Evolutionary conservation across 2,888 invertebrate species (phyloP).

Genomic region (Trichopoda pennipes): DNA sequence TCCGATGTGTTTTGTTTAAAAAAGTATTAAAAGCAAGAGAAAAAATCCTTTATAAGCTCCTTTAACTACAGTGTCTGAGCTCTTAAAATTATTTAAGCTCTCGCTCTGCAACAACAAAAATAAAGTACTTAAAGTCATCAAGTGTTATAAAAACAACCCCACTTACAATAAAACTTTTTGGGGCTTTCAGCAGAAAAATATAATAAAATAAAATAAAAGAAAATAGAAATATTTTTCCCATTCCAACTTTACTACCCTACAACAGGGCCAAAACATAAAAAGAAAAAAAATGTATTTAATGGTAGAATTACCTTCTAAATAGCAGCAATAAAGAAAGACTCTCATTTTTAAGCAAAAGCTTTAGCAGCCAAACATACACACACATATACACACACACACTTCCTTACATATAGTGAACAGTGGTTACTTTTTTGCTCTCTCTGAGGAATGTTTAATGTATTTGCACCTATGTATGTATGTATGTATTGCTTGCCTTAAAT

Average conservation of each 20-base stretch:
- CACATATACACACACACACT: too few species aligned
- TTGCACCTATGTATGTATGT: not conserved
- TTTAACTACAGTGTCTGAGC: slow-evolving; percentile 38
- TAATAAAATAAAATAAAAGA: not conserved
- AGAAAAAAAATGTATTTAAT: slow-evolving; percentile 6
- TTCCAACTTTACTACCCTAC: not conserved
- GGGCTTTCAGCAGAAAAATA: slow-evolving; percentile 3
- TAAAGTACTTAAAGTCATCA: slow-evolving; percentile 22
- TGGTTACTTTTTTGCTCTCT: not conserved
- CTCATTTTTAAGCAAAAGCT: slow-evolving; percentile 33
- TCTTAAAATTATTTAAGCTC: slow-evolving; percentile 33
- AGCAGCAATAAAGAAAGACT: slow-evolving; percentile 23
- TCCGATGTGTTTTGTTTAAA: not conserved
- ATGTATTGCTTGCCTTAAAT: slow-evolving; percentile 33
- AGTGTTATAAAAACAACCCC: slow-evolving; percentile 10
- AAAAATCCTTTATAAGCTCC: slow-evolving; percentile 36
- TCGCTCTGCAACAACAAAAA: slow-evolving; percentile 28
- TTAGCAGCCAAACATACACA: not conserved
- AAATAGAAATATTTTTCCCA: slow-evolving; percentile 12
- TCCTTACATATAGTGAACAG: too few species aligned
- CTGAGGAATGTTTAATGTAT: not conserved
- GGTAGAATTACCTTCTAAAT: not conserved
- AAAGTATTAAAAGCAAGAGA: slow-evolving; percentile 7
- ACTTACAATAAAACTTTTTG: slow-evolving; percentile 2
- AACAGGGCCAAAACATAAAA: not conserved